phyloP scores from a whole-genome alignment of 2,888 invertebrate genomes.

The Drosophila suboccidentalis region DNA sequence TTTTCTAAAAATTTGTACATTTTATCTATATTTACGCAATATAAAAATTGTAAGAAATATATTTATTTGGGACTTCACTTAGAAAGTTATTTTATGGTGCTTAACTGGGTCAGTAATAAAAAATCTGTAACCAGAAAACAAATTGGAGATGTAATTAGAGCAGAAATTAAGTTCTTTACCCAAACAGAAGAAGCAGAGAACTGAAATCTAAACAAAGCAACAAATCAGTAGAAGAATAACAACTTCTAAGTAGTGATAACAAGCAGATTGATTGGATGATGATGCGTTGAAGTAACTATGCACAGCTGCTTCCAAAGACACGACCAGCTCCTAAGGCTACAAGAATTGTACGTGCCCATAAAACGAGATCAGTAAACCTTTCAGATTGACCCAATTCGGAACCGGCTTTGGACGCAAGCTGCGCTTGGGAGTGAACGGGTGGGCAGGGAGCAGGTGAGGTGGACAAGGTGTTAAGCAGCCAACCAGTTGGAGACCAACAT shows the following conservation, averaged over 20 bases:
- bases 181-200: not conserved
- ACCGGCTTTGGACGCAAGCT: constrained; percentile 61
- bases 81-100: constrained; percentile 8
- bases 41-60: not conserved
- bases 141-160: constrained; percentile 31
- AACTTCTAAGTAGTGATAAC: constrained; percentile 30
- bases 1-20: no score
- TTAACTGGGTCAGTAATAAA: constrained; percentile 16
- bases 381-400: constrained; percentile 75
- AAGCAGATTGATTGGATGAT: constrained; percentile 55
- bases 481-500: constrained; percentile 69
- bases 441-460: constrained; percentile 25
- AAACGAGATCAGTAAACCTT: constrained; percentile 79
- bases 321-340: constrained; percentile 30
- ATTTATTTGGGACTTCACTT: constrained; percentile 7
- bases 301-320: constrained; percentile 23
- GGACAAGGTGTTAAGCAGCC: constrained; percentile 63
- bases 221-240: constrained; percentile 15
- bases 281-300: constrained; percentile 13
- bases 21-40: no score
- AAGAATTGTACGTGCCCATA: constrained; percentile 54
- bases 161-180: constrained; percentile 21
- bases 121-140: constrained; percentile 16
- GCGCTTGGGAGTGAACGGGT: constrained; percentile 11
- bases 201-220: constrained; percentile 2